Evolutionary conservation across 2,888 invertebrate genomes (phyloP).

Genomic region (Lasius fuliginosus): DNA sequence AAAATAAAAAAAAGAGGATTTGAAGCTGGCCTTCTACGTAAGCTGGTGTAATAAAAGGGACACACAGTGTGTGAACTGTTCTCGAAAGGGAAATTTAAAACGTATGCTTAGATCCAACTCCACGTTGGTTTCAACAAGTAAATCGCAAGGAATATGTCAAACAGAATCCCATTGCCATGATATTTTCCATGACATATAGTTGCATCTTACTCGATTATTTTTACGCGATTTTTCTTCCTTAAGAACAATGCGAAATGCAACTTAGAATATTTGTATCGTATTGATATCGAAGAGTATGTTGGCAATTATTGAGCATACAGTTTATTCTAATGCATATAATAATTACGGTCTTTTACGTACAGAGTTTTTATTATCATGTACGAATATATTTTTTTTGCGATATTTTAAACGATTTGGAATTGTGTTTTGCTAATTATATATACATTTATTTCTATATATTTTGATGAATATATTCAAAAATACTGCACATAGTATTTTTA

Average conservation of each 20-base stretch:
- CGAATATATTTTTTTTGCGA: conserved; percentile 11
- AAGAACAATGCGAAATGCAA: background rate
- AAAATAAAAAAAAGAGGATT: conserved; percentile 38
- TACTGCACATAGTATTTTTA: background rate
- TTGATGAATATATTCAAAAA: background rate
- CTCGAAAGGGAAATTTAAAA: conserved; percentile 5
- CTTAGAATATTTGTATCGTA: conserved; percentile 36
- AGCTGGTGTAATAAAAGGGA: conserved; percentile 10
- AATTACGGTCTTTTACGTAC: background rate
- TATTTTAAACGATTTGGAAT: conserved; percentile 23
- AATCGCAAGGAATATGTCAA: background rate
- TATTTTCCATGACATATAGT: conserved; percentile 41
- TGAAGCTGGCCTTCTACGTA: conserved; percentile 56
- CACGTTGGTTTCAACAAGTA: background rate
- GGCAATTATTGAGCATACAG: conserved; percentile 8
- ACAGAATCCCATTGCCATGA: conserved; percentile 8
- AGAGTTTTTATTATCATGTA: conserved; percentile 10
- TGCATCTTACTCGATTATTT: conserved; percentile 24
- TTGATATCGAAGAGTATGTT: conserved; percentile 23
- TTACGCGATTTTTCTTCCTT: conserved; percentile 12
- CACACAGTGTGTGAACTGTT: conserved; percentile 8
- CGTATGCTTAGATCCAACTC: background rate
- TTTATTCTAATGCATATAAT: conserved; percentile 31
- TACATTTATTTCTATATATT: conserved; percentile 12
- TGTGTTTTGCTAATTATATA: conserved; percentile 24